phyloP scores from a whole-genome alignment of 2,888 invertebrate species.

The Fragum sueziense region DNA sequence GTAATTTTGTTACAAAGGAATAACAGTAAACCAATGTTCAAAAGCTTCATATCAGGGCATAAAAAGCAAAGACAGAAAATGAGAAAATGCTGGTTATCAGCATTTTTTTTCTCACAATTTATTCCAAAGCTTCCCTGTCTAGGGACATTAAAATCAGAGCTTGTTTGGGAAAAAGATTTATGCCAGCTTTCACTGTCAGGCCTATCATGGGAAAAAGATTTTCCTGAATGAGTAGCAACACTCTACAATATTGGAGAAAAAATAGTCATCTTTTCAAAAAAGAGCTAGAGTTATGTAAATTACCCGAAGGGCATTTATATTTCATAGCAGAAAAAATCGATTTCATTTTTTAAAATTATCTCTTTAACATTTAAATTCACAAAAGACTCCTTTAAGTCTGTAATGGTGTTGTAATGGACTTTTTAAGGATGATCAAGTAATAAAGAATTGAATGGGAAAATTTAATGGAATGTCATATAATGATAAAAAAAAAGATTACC shows the following conservation, averaged over 20 bases:
- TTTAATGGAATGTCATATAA: not conserved
- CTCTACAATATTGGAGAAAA: too few species aligned
- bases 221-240: too few species aligned
- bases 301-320: too few species aligned
- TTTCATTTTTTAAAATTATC: not conserved
- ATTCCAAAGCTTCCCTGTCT: not conserved
- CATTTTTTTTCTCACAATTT: not conserved
- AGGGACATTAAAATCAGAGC: not conserved
- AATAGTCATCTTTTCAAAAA: too few species aligned
- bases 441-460: not conserved
- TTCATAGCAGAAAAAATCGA: too few species aligned
- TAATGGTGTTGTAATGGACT: not conserved
- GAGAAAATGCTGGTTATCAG: not conserved
- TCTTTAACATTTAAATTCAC: not conserved
- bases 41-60: not conserved
- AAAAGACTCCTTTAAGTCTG: not conserved
- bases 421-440: not conserved
- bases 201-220: too few species aligned
- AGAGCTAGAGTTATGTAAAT: too few species aligned
- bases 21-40: too few species aligned
- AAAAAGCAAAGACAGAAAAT: not conserved
- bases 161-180: not conserved
- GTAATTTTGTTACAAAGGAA: too few species aligned
- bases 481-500: too few species aligned
- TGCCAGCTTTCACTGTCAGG: too few species aligned